Conservation (phyloP, 1,140 invertebrate species). For the Danaus melanippus region DNA sequence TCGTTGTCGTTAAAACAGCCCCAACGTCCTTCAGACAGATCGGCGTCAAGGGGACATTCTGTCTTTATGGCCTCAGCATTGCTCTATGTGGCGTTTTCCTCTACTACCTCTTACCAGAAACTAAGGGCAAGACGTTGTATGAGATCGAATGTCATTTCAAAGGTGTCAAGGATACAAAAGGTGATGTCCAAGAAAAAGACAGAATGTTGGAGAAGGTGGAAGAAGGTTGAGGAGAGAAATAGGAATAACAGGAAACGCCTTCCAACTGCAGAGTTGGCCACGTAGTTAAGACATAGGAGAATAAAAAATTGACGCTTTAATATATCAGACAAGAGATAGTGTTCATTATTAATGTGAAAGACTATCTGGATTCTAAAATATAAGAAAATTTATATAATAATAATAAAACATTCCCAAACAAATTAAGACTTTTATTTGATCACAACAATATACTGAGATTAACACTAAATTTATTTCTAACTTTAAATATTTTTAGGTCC, state of each 20-base stretch:
- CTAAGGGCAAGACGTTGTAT: conserved; percentile 78
- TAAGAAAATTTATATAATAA: neutral
- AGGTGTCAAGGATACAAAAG: conserved; percentile 28
- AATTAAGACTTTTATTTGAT: conserved; percentile 23
- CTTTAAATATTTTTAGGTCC: conserved; percentile 6
- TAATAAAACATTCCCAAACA: conserved; percentile 19
- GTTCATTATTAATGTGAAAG: no score
- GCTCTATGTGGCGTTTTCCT: conserved; percentile 74
- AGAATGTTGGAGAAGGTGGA: conserved; percentile 54
- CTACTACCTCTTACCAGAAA: conserved; percentile 78
- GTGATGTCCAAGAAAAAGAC: conserved; percentile 38
- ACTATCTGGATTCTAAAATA: no score
- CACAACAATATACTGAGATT: conserved; percentile 15
- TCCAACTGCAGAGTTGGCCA: conserved; percentile 40
- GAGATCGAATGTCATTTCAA: conserved; percentile 74
- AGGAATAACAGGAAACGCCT: conserved; percentile 35
- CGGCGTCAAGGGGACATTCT: conserved; percentile 74
- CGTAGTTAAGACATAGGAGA: conserved; percentile 22
- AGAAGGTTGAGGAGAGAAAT: conserved; percentile 38
- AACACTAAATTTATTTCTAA: conserved; percentile 12
- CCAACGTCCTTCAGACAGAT: conserved; percentile 68
- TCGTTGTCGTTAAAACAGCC: conserved; percentile 77
- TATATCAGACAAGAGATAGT: no score
- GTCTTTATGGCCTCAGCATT: conserved; percentile 73
- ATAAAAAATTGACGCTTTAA: no score